phyloP scores from a whole-genome alignment of 2,888 invertebrate genomes.

The Cantharis lateralis region DNA sequence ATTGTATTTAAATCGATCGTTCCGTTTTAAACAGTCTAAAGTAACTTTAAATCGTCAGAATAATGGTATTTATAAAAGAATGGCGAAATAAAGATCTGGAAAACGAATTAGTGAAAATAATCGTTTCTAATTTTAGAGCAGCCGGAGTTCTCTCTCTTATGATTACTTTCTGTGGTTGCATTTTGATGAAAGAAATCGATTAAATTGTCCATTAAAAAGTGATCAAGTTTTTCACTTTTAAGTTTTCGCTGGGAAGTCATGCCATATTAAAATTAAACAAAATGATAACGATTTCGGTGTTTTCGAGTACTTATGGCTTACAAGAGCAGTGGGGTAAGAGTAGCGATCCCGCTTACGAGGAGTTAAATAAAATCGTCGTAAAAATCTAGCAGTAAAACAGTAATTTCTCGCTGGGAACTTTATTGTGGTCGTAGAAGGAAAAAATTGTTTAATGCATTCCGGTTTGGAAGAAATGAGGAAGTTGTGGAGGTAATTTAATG shows the following conservation, averaged over 20 bases:
- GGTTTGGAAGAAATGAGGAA: background rate
- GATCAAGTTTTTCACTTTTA: background rate
- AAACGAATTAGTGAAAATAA: no score
- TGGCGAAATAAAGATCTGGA: no score
- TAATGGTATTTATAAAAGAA: no score
- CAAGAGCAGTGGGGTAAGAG: background rate
- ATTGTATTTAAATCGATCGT: no score
- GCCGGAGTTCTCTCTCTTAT: no score
- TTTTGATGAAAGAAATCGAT: background rate
- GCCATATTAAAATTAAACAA: background rate
- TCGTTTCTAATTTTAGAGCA: no score
- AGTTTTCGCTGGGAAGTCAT: background rate
- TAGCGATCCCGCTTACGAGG: background rate
- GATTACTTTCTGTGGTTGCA: background rate
- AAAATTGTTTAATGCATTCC: background rate
- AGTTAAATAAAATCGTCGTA: background rate
- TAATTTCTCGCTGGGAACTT: background rate
- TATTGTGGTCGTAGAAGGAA: background rate
- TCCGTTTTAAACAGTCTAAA: no score
- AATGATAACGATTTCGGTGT: background rate
- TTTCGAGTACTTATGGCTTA: background rate
- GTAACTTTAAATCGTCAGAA: no score
- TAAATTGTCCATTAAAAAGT: background rate
- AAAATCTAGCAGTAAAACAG: background rate
- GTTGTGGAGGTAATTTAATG: constrained; percentile 11